phyloP scores from a whole-genome alignment of 2,888 invertebrate species.

The Rhagonycha lutea region DNA sequence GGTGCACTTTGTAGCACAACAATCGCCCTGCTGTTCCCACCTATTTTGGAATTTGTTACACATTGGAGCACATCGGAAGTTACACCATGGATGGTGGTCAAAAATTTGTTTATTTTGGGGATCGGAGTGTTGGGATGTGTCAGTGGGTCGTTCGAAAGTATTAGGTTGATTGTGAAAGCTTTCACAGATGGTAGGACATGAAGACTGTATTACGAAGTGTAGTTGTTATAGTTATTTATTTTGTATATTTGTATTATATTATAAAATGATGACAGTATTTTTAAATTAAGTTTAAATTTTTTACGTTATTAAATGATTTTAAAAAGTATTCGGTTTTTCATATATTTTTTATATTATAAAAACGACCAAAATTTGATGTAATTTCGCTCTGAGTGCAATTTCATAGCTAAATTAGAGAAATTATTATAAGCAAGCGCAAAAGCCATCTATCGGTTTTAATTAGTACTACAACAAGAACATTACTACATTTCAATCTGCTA shows the following conservation, averaged over 20 bases:
- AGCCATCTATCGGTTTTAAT: too few relatives aligned
- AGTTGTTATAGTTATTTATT: conserved; percentile 5
- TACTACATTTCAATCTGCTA: too few relatives aligned
- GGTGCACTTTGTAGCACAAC: conserved; percentile 89
- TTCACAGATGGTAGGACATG: conserved; percentile 43
- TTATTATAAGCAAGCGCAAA: too few relatives aligned
- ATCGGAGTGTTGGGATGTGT: conserved; percentile 72
- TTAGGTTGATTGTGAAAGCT: conserved; percentile 63
- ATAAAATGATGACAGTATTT: conserved; percentile 5
- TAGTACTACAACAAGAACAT: too few relatives aligned
- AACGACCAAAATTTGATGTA: too few relatives aligned
- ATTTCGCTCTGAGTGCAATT: too few relatives aligned
- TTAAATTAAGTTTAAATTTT: conserved; percentile 5
- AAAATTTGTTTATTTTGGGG: conserved; percentile 67
- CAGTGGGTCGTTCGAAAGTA: conserved; percentile 76
- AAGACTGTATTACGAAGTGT: conserved; percentile 1
- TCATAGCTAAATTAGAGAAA: too few relatives aligned
- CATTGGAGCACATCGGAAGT: conserved; percentile 65
- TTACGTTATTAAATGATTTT: not conserved
- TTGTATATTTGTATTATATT: conserved; percentile 9
- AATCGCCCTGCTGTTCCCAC: conserved; percentile 85
- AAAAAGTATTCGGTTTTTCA: not conserved
- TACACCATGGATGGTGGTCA: conserved; percentile 57
- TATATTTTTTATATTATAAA: too few relatives aligned
- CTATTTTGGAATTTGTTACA: conserved; percentile 79